phyloP scores from a whole-genome alignment of 2,888 invertebrate species.

The Spodoptera littoralis region DNA sequence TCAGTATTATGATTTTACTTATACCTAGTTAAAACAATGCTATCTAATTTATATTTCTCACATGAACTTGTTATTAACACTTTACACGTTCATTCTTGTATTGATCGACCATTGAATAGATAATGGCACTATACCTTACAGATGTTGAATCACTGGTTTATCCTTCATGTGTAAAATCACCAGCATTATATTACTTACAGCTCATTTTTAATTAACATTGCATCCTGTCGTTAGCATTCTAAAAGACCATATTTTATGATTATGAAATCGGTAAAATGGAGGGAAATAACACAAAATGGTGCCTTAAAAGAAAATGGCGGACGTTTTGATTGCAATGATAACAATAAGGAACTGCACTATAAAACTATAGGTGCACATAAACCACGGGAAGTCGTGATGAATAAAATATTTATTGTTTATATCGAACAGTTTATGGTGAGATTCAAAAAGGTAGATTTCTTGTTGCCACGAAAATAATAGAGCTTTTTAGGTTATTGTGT shows the following conservation, averaged over 20 bases:
- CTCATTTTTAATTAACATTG: conserved; percentile 38
- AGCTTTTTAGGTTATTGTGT: too few relatives aligned
- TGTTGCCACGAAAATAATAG: too few relatives aligned
- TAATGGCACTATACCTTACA: conserved; percentile 37
- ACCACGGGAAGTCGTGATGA: conserved; percentile 9
- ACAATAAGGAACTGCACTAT: conserved; percentile 31
- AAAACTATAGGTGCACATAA: conserved; percentile 8
- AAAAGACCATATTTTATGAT: conserved; percentile 19
- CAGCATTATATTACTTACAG: conserved; percentile 18
- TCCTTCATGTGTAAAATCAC: conserved; percentile 55
- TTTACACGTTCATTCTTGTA: conserved; percentile 55
- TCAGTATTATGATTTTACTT: too few relatives aligned
- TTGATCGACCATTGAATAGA: conserved; percentile 50
- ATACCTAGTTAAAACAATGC: conserved; percentile 33
- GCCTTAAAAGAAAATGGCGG: conserved; percentile 8
- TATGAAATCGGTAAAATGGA: conserved; percentile 9
- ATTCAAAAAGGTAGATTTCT: neutral
- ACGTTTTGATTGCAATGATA: conserved; percentile 30
- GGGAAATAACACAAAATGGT: conserved; percentile 25
- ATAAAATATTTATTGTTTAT: conserved; percentile 23
- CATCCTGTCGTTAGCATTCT: conserved; percentile 30
- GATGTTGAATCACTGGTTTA: conserved; percentile 55
- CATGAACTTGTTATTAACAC: conserved; percentile 49
- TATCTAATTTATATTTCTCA: conserved; percentile 36
- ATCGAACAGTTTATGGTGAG: conserved; percentile 8